Evolutionary conservation across 2,113 vertebrate species (phyloP).

Genomic region (Bufo bufo): DNA sequence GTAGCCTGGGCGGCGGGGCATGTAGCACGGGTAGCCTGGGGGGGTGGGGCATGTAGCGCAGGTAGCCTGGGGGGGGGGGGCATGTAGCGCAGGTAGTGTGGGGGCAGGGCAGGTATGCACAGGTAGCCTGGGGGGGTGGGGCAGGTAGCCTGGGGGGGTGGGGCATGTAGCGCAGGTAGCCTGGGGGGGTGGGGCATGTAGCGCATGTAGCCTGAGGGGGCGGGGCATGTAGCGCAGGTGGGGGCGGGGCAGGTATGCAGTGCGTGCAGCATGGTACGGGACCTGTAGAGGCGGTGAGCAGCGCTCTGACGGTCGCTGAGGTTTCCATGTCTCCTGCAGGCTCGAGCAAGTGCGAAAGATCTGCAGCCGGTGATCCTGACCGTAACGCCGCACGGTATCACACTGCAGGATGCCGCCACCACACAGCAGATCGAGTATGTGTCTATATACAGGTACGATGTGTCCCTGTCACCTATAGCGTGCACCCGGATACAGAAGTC

Average conservation of each 20-base stretch:
- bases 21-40: too few relatives aligned
- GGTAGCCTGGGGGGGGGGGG: too few relatives aligned
- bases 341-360: conserved; percentile 83
- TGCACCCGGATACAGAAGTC: not conserved
- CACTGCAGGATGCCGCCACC: conserved; percentile 83
- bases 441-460: conserved; percentile 85
- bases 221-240: not conserved
- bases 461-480: not conserved
- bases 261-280: not conserved
- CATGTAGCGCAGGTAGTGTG: too few relatives aligned
- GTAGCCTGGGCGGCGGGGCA: too few relatives aligned
- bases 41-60: too few relatives aligned
- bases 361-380: conserved; percentile 88
- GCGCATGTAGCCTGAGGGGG: not conserved
- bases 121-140: not conserved
- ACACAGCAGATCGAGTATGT: conserved; percentile 83
- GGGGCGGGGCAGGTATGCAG: not conserved
- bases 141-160: not conserved
- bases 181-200: not conserved
- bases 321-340: conserved; percentile 68
- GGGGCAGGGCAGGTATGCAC: not conserved
- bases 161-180: not conserved
- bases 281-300: not conserved
- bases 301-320: not conserved
- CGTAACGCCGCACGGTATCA: conserved; percentile 85